Evolutionary conservation across 2,113 vertebrate genomes (phyloP).

Genomic region (Hemichromis elongatus): DNA sequence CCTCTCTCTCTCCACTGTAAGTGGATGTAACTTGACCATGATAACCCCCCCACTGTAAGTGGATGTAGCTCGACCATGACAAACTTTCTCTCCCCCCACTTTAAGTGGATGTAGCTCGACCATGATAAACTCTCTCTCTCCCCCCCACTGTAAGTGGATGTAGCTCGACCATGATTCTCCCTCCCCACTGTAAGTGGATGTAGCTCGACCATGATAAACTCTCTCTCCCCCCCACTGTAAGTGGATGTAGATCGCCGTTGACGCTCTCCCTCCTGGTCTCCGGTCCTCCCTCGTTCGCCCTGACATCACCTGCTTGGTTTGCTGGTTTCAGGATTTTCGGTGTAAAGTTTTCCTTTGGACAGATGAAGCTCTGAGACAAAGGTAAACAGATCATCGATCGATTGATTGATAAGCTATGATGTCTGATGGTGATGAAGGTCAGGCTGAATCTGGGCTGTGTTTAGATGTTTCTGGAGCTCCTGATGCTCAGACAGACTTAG

Average conservation of each 20-base stretch:
- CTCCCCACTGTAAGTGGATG: neutral
- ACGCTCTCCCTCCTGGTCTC: fast-evolving
- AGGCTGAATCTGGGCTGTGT: neutral
- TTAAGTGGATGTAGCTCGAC: fast-evolving
- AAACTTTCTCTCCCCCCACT: neutral
- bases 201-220: fast-evolving
- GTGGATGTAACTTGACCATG: neutral
- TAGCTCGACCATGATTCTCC: fast-evolving
- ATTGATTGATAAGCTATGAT: fast-evolving
- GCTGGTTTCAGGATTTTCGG: neutral
- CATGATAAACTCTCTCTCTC: fast-evolving
- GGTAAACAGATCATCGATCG: neutral
- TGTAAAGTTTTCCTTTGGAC: neutral
- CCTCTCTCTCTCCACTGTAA: neutral
- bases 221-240: neutral
- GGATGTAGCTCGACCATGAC: fast-evolving
- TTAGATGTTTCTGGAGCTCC: neutral
- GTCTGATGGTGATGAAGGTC: too few relatives aligned
- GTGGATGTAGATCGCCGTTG: fast-evolving
- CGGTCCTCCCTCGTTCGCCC: neutral
- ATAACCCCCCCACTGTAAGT: too few relatives aligned
- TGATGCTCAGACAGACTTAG: neutral
- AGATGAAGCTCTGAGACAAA: slow-evolving; percentile 12
- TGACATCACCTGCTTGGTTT: neutral
- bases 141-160: fast-evolving